Evolutionary conservation across 1,140 invertebrate species (phyloP).

Genomic region (Zaprionus davidi): DNA sequence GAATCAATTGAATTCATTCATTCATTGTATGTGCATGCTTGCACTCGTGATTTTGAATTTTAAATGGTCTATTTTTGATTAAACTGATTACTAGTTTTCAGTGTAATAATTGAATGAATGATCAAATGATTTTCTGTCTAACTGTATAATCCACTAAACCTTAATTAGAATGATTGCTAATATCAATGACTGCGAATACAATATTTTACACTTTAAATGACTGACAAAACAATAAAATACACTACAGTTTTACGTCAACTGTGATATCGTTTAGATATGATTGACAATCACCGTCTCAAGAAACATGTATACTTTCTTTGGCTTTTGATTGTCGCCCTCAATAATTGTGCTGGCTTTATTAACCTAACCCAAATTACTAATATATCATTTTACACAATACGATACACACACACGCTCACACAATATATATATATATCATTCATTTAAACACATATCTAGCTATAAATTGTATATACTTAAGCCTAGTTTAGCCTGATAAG

Average conservation of each 20-base stretch:
- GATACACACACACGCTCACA: constrained; percentile 2
- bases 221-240: no score
- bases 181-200: no score
- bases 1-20: no score
- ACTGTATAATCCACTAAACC: neutral
- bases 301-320: neutral
- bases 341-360: constrained; percentile 24
- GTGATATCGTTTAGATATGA: neutral
- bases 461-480: constrained; percentile 49
- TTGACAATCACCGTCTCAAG: neutral
- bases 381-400: constrained; percentile 13
- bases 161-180: neutral
- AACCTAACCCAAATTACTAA: constrained; percentile 11
- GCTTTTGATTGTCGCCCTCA: neutral
- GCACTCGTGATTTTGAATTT: no score
- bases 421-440: constrained; percentile 17
- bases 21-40: no score
- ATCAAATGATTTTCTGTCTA: neutral
- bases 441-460: constrained; percentile 36
- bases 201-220: no score
- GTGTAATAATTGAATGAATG: neutral
- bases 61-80: neutral
- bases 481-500: constrained; percentile 63
- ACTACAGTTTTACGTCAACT: no score
- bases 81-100: neutral